A percentile compares a stretch with the other conserved stretches of the same genome.
Conservation (phyloP, 2,797 vertebrate genomes). For the Scolopax bukidnonensis region DNA sequence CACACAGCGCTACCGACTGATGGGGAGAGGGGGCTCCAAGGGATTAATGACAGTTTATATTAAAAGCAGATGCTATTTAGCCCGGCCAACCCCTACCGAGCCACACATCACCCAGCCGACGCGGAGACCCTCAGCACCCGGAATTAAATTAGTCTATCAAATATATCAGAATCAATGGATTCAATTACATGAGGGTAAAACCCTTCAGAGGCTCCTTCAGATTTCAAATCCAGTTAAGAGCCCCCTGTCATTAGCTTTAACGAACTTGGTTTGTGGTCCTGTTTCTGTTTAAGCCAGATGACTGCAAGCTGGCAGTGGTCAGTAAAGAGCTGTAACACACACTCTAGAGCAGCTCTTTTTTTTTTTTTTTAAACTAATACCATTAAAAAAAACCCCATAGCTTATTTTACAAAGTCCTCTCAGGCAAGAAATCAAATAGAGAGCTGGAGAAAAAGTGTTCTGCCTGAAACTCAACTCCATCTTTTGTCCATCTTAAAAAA, state of each 20-base stretch:
- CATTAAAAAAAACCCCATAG: neutral
- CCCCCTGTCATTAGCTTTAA: neutral
- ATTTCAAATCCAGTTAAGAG: neutral
- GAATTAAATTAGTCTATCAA: neutral
- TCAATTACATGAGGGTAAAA: neutral
- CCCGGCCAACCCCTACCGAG: too few relatives aligned
- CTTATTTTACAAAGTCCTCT: neutral
- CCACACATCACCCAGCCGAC: neutral
- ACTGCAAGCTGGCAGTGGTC: neutral
- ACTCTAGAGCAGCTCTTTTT: neutral
- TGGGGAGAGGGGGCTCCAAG: neutral
- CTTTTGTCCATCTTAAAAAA: neutral
- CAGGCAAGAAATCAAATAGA: neutral
- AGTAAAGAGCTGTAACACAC: neutral
- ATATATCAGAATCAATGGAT: neutral
- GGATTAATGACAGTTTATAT: neutral
- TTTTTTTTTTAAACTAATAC: neutral
- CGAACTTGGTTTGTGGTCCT: neutral
- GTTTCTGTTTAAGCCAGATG: neutral
- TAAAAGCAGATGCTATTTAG: neutral
- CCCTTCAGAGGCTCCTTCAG: neutral
- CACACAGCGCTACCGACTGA: rapidly evolving
- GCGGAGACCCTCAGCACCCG: neutral
- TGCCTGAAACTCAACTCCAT: neutral
- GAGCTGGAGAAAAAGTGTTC: neutral